Percentiles rank a stretch among this genome's conserved stretches.
Evolutionary conservation across 1,140 invertebrate species (phyloP).

Genomic region (Macrocentrus cingulum): DNA sequence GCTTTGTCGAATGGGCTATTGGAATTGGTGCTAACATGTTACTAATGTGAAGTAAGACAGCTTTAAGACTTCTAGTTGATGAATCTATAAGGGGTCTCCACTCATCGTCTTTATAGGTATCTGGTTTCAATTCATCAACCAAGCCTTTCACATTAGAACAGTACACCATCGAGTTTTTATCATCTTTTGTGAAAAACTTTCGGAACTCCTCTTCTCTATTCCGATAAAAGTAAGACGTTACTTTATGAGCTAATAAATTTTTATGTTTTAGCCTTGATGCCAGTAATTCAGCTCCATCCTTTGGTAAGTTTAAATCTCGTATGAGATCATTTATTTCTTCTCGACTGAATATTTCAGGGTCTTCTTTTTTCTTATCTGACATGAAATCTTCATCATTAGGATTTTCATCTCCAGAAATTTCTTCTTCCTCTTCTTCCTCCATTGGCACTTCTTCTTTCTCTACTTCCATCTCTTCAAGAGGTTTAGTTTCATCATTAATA

Average conservation of each 20-base stretch:
- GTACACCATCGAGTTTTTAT: conserved; percentile 16
- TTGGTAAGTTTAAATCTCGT: conserved; percentile 26
- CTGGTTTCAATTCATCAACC: conserved; percentile 19
- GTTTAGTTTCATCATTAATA: not conserved
- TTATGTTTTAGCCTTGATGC: conserved; percentile 27
- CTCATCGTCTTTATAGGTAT: conserved; percentile 26
- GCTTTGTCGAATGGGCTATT: too few species aligned
- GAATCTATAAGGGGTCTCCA: conserved; percentile 39
- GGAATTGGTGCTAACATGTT: conserved; percentile 42
- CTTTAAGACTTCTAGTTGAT: conserved; percentile 44
- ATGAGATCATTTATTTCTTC: conserved; percentile 28
- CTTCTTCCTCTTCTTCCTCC: too few species aligned
- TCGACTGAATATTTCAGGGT: conserved; percentile 26
- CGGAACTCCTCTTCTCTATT: conserved; percentile 16
- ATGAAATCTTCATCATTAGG: not conserved
- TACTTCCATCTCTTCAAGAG: not conserved
- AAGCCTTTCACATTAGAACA: conserved; percentile 22
- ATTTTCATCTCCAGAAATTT: not conserved
- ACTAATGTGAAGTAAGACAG: conserved; percentile 45
- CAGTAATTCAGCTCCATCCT: conserved; percentile 29
- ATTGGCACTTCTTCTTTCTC: not conserved
- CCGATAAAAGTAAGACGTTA: conserved; percentile 19
- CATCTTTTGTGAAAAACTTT: conserved; percentile 16
- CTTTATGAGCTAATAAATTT: conserved; percentile 19
- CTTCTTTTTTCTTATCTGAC: conserved; percentile 3